Base-by-base conservation (phyloP, 2,888 invertebrate species). In the Diadromus collaris region DNA sequence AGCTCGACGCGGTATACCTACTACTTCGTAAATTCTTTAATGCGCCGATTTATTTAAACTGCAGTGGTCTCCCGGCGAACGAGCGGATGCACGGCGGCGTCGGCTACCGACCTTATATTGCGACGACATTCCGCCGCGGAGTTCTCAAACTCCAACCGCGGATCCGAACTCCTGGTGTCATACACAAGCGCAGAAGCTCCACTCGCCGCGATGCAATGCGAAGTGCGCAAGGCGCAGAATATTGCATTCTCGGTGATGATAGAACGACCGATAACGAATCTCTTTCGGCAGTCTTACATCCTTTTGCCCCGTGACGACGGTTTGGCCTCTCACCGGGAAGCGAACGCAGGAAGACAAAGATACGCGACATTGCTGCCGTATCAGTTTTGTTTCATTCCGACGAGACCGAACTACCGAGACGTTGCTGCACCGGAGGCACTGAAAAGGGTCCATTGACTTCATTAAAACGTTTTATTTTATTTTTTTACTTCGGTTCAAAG, bases 21-120 rank as follows among this genome's bases (percentile, higher is more conserved):
- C 80, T 75, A 82, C 82, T 82, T 83, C 80, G 82, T 81, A 82
- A 82, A 83, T 83, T 83, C 81, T 83, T 82, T 82, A 84, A 84
- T 83, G 84, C 78, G 78, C 78, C 83, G 81, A 83, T 84, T 83
- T 81, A 83, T 84, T 84, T 79, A 60, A 80, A 72, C 72, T 71
- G 73, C 79, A 77, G 78, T 64, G 69, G 58, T 70, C 72, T 76
- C 61, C 69, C 76, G 76, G 70, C 58, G 54, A 78, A 78, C 65
- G 54, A 78, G 56, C 69, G 75, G 68, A 78, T 68, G 71, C 56
- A 60, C 75, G 67, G 71, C 72, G 71, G 72, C 72, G 67, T 24
- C 70, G 56, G 69, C 72, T 60, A 70, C 58, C 70, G 64, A 76
- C 58, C 76, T 76, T 76, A 76, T 65, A 76, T 76, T 56, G 69